phyloP scores from a whole-genome alignment of 2,113 vertebrate genomes.

The Mus pahari region DNA sequence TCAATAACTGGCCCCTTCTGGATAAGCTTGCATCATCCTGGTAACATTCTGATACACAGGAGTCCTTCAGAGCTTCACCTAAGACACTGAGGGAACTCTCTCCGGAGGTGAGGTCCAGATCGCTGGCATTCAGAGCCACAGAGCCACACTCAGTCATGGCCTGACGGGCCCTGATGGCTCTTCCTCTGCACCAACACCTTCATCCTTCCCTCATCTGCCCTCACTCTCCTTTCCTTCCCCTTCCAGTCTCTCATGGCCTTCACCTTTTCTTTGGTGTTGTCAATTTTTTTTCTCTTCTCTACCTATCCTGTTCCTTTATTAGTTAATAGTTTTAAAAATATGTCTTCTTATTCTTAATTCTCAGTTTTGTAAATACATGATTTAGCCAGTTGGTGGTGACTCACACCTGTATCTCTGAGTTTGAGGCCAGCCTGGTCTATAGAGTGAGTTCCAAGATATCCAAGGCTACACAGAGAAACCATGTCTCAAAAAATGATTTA shows the following conservation, averaged over 20 bases:
- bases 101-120: not conserved
- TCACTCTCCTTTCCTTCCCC: not conserved
- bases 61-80: not conserved
- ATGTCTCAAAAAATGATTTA: not conserved
- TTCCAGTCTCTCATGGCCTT: not conserved
- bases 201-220: not conserved
- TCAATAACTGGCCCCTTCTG: not conserved
- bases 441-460: not conserved
- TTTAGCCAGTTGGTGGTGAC: not conserved
- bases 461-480: not conserved
- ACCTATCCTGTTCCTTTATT: not conserved
- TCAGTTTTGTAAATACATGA: constrained; percentile 49
- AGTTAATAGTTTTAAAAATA: constrained; percentile 15
- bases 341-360: constrained; percentile 45
- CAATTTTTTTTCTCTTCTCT: not conserved
- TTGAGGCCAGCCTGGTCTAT: not conserved
- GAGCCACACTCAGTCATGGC: not conserved
- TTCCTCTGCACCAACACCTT: not conserved
- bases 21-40: not conserved
- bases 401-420: not conserved
- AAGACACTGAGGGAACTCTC: not conserved
- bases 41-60: not conserved
- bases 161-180: not conserved
- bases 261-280: not conserved
- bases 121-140: not conserved